A percentile compares a stretch with the other conserved stretches of the same genome.
phyloP scores from a whole-genome alignment of 1,140 invertebrate species.

The Drosophila melanogaster region Release_6_plus_ISO1_MT NT_033779.5:13760001-13760500 shows the following conservation, averaged over 20 bases:
- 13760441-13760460: slow-evolving; percentile 70
- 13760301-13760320: slow-evolving; percentile 33
- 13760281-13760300: slow-evolving; percentile 61
- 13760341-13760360: neutral
- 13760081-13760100: neutral
- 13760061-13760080: neutral
- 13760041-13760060: neutral
- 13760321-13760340: neutral
- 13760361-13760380: neutral
- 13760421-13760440: slow-evolving; percentile 27
- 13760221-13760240: slow-evolving; percentile 79
- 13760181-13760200: slow-evolving; percentile 76
- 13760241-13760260: slow-evolving; percentile 80
- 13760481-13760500: slow-evolving; percentile 83
- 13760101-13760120: neutral
- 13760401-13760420: slow-evolving; percentile 45
- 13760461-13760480: slow-evolving; percentile 81
- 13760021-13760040: neutral
- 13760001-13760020: too few relatives aligned
- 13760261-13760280: slow-evolving; percentile 71
- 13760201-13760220: slow-evolving; percentile 78
- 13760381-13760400: slow-evolving; percentile 18
- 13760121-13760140: slow-evolving; percentile 24
- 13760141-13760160: slow-evolving; percentile 12
- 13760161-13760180: slow-evolving; percentile 60